A percentile compares a stretch with the other conserved stretches of the same genome.
Evolutionary conservation across 2,113 vertebrate genomes (phyloP).

Genomic region (Aplodontia rufa): DNA sequence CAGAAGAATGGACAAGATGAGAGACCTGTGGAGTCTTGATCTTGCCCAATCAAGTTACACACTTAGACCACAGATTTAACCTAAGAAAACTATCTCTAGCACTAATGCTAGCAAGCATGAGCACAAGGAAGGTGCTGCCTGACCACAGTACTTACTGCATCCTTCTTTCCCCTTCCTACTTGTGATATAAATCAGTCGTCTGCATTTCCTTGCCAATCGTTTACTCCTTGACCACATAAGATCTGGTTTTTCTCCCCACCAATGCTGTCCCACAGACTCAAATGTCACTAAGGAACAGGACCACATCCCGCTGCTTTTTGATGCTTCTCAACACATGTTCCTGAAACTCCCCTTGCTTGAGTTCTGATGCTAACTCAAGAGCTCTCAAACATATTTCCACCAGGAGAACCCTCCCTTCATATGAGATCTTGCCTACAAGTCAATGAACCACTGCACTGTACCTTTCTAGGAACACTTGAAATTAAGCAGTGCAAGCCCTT

Average conservation of each 20-base stretch:
- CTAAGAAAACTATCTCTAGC: background rate
- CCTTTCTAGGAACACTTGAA: background rate
- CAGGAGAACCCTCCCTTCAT: background rate
- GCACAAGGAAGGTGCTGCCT: background rate
- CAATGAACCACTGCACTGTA: too few relatives aligned
- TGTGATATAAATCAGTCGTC: background rate
- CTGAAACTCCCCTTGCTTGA: background rate
- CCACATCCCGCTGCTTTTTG: background rate
- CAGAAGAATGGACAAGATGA: background rate
- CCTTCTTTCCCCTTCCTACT: background rate
- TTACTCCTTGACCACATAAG: background rate
- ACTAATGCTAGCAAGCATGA: background rate
- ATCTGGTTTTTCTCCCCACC: background rate
- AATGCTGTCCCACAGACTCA: background rate
- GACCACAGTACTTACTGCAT: background rate
- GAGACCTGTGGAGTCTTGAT: background rate
- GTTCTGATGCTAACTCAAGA: background rate
- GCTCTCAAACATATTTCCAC: background rate
- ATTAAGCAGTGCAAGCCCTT: background rate
- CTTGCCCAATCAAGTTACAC: background rate
- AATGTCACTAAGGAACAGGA: background rate
- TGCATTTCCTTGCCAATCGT: background rate
- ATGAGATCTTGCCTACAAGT: background rate
- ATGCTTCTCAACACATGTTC: background rate
- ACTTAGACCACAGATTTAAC: background rate